Evolutionary conservation across 2,888 invertebrate genomes (phyloP).

Genomic region (Desoria tigrina): DNA sequence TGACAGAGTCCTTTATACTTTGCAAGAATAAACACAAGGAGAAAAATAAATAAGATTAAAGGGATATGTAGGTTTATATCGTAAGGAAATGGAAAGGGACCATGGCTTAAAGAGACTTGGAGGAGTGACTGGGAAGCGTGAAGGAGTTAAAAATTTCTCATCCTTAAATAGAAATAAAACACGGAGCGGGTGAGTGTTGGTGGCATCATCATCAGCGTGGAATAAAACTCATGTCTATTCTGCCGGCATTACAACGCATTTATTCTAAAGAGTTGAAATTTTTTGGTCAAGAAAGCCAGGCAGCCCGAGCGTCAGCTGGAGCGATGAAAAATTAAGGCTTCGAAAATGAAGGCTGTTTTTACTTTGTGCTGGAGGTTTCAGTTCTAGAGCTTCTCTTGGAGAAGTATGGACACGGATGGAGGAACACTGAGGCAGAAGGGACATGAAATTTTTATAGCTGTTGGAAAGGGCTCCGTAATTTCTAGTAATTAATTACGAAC

Average conservation of each 20-base stretch:
- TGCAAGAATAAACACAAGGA: too few species aligned
- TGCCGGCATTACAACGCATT: conserved; percentile 17
- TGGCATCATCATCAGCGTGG: background rate
- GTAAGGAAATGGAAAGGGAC: too few species aligned
- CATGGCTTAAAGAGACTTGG: background rate
- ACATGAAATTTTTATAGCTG: background rate
- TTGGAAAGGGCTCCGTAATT: too few species aligned
- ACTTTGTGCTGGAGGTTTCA: background rate
- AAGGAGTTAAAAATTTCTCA: conserved; percentile 13
- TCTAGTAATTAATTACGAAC: too few species aligned
- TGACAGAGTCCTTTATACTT: too few species aligned
- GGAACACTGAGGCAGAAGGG: background rate
- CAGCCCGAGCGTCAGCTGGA: conserved; percentile 12
- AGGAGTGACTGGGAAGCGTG: conserved; percentile 12
- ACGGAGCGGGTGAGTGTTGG: background rate
- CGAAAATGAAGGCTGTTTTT: background rate
- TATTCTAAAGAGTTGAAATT: conserved; percentile 10
- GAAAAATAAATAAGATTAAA: too few species aligned
- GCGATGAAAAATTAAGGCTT: conserved; percentile 11
- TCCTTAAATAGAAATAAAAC: background rate
- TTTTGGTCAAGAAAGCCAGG: background rate
- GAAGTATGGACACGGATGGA: background rate
- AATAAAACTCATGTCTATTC: background rate
- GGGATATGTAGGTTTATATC: too few species aligned
- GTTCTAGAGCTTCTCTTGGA: background rate